Evolutionary conservation across 2,888 invertebrate species (phyloP), one percentile per base, ranked within the genome.

Genomic region (Pocota personata): DNA sequence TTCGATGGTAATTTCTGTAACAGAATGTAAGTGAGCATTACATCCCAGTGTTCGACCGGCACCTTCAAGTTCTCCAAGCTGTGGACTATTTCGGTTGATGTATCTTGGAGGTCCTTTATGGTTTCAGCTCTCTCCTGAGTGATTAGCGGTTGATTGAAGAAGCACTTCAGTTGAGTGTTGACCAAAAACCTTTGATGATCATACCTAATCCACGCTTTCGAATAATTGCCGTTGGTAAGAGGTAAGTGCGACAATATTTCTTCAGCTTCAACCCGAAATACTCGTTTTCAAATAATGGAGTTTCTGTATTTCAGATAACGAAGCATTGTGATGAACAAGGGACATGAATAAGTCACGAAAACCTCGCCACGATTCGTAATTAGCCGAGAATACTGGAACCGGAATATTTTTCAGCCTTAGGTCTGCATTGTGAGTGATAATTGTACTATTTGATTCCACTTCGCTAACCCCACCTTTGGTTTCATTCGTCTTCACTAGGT

Each of bases 301-400:
- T 5, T 69, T 69, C 21, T 72, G 60, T 1, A 57, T 71, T 14
- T 60, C 50, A 10, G 37, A 43, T n/a, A 57, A 10, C 0, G 69
- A 27, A 8, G 30, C 10, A 32, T 69, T 69, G 12, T 64, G 43
- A 27, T 55, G 69, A 3, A 57, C 37, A 4, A 57, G 43, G 0
- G 57, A 57, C 3, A 43, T 14, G 24, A 69, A 69, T n/a, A 69
- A 21, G n/a, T 69, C 32, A 3, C 43, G 55, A 30, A 69, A 69
- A 7, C 32, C 37, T 4, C 55, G 27, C 57, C 43, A 57, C 1
- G 64, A 19, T n/a, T 48, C 48, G 14, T 46, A 48, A 21, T 6
- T 58, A 1, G 35, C 50, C 0, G 30, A 12, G 12, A 69, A 69
- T 27, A 69, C 32, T 5, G 57, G 43, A 16, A 69, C 35, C 10